Evolutionary conservation across 2,113 vertebrate genomes (phyloP).

Genomic region (Tragelaphus imberbis): DNA sequence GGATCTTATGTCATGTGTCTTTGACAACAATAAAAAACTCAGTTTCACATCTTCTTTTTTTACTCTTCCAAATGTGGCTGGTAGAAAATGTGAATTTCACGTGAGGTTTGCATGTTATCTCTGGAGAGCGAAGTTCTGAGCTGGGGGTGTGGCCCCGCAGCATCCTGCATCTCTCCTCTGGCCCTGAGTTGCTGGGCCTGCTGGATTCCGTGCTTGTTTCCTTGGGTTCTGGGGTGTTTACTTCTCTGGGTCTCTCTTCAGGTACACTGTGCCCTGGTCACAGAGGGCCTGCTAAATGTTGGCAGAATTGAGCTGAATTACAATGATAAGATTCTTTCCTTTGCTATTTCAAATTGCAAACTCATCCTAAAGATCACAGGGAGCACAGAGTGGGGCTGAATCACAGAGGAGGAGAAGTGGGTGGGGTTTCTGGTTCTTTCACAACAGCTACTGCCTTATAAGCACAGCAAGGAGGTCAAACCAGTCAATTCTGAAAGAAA

Average conservation of each 20-base stretch:
- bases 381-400: background rate
- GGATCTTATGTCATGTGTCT: background rate
- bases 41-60: background rate
- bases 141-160: background rate
- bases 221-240: fast-evolving
- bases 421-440: background rate
- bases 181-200: background rate
- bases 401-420: background rate
- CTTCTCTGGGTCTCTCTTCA: background rate
- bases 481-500: background rate
- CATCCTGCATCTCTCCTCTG: background rate
- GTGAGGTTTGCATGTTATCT: fast-evolving
- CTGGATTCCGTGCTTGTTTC: background rate
- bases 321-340: too few species aligned
- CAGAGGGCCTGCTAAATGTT: background rate
- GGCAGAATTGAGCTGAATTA: background rate
- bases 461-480: background rate
- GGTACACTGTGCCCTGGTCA: background rate
- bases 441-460: background rate
- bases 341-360: background rate
- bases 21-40: background rate
- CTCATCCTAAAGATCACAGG: background rate
- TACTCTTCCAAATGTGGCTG: background rate
- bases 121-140: background rate
- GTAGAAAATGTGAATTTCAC: background rate